Evolutionary conservation across 2,113 vertebrate species (phyloP).

Genomic region (Rhabdomys dilectus): DNA sequence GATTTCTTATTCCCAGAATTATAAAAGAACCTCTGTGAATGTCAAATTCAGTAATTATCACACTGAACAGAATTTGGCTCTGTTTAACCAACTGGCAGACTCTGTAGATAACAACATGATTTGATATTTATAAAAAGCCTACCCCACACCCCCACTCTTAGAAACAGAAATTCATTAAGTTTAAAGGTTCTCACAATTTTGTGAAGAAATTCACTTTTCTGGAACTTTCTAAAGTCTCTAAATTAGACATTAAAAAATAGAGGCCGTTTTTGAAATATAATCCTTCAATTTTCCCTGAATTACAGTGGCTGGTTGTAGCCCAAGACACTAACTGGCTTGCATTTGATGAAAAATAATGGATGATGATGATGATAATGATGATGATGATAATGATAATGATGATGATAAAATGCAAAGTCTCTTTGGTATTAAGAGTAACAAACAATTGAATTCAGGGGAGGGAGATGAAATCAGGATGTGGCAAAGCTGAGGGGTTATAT

Average conservation of each 20-base stretch:
- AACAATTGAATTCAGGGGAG: slow-evolving; percentile 19
- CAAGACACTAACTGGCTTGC: background rate
- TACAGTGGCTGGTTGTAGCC: background rate
- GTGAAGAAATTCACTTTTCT: slow-evolving; percentile 60
- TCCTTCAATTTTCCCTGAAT: slow-evolving; percentile 54
- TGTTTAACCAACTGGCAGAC: slow-evolving; percentile 72
- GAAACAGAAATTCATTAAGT: slow-evolving; percentile 69
- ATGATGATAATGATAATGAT: background rate
- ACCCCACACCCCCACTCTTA: background rate
- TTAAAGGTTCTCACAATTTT: slow-evolving; percentile 65
- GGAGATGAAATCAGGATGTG: background rate
- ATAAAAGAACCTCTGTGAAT: slow-evolving; percentile 71
- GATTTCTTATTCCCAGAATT: slow-evolving; percentile 74
- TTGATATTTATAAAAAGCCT: slow-evolving; percentile 71
- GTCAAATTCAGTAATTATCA: slow-evolving; percentile 78
- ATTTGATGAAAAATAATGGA: slow-evolving; percentile 46
- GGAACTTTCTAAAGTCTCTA: slow-evolving; percentile 54
- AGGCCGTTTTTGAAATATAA: background rate
- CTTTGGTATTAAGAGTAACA: background rate
- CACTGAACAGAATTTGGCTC: slow-evolving; percentile 77
- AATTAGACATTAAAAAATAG: slow-evolving; percentile 54
- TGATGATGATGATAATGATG: background rate
- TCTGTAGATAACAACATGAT: slow-evolving; percentile 62
- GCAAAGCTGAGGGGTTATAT: background rate
- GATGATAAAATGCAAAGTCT: background rate